These are phyloP conservation scores for Nomada fucata DNA, from an alignment of 2,888 invertebrate species.

Conservation along the genomic window DNA sequence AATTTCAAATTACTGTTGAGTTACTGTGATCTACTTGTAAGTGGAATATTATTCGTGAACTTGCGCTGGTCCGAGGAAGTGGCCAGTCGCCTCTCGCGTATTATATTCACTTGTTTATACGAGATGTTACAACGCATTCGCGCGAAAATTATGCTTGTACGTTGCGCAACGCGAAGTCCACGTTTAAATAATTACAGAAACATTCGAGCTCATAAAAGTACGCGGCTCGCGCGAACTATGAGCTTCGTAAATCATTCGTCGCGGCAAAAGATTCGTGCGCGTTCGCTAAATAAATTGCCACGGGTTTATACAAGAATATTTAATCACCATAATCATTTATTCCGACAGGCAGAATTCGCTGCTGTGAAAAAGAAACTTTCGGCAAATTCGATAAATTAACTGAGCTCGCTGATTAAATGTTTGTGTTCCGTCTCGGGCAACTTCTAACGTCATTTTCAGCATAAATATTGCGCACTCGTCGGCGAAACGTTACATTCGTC, in stretches of 20 bases:
- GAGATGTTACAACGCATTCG: neutral
- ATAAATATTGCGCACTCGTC: neutral
- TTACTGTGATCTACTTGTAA: too few species aligned
- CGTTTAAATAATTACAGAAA: neutral
- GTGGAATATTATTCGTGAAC: neutral
- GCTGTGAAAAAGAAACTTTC: slow-evolving; percentile 18
- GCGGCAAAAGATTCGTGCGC: slow-evolving; percentile 39
- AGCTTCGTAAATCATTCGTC: slow-evolving; percentile 36
- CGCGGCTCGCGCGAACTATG: slow-evolving; percentile 13
- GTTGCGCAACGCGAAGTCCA: neutral
- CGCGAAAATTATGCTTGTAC: neutral
- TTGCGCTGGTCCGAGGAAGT: neutral
- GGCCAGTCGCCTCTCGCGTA: neutral
- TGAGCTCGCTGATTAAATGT: slow-evolving; percentile 46
- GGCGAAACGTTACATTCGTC: slow-evolving; percentile 19
- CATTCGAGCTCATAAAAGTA: slow-evolving; percentile 29
- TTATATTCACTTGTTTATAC: neutral
- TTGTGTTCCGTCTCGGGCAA: slow-evolving; percentile 21
- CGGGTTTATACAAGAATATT: slow-evolving; percentile 47
- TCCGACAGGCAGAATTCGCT: slow-evolving; percentile 10
- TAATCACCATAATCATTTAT: slow-evolving; percentile 53
- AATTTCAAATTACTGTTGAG: too few species aligned
- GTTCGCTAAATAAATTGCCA: slow-evolving; percentile 40
- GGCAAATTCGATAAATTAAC: slow-evolving; percentile 51
- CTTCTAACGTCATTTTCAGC: slow-evolving; percentile 26